Base-by-base conservation (phyloP, 1,140 invertebrate genomes). In the Lepidurus arcticus region DNA sequence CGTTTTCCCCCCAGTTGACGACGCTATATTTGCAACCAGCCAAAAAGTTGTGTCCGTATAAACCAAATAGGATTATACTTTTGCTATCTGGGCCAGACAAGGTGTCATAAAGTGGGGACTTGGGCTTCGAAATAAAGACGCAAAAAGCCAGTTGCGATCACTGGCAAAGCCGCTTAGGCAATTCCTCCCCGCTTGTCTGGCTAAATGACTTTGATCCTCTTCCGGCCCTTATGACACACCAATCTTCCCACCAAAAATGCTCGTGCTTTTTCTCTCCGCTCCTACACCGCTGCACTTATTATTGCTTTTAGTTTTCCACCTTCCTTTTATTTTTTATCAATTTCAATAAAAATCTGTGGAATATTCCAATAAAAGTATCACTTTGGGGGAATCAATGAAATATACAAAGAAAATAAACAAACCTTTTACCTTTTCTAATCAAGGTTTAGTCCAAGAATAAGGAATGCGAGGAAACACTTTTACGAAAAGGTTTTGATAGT, bases 101-200 rank as follows among this genome's bases (percentile, higher is more conserved):
- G 53, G 53, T 65, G 53, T 65, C 53, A 65, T 65, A 65, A 65
- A 65, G 21, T 65, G 53, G 16, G 53, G 21, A 21, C 53, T 65
- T 65, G 16, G 45, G 45, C 45, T 7, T 21, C 13, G 9, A 13
- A 16, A 65, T n/a, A 65, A n/a, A 13, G 53, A 21, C 53, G 34
- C 53, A 9, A 65, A 16, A 16, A 65, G 53, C 53, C 21, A 65
- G 21, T n/a, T 21, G 53, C 8, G 16, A 0, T 65, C 34, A 34
- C 34, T 34, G 34, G 34, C 34, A 34, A 65, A 65, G 53, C 53
- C 53, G 53, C 53, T 65, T 65, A 65, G 53, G 53, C 53, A 65
- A 65, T 65, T 65, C 53, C 53, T 65, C 53, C 21, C 21, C 53
- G 21, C 53, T 65, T 65, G 53, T 65, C 53, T 65, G 53, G 53